These are phyloP conservation scores for Neocrepidodera transversa DNA, from an alignment of 2,888 invertebrate genomes.

Conservation along the genomic window DNA sequence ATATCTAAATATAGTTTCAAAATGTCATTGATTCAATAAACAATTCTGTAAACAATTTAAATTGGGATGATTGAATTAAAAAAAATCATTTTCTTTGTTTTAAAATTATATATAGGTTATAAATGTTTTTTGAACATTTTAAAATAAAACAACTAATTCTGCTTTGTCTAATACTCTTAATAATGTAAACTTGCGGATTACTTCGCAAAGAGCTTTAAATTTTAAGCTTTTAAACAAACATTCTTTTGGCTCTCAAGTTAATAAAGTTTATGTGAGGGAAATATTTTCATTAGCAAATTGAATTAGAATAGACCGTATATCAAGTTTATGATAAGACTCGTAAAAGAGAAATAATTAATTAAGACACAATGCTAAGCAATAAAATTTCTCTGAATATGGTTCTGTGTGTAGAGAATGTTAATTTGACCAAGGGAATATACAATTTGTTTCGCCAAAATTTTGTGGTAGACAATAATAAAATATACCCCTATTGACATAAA, in stretches of 20 bases:
- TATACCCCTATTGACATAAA: no score
- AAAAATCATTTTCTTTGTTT: no score
- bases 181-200: no score
- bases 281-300: conserved; percentile 30
- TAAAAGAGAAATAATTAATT: conserved; percentile 34
- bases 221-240: neutral
- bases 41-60: no score
- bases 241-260: conserved; percentile 4
- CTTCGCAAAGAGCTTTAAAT: neutral
- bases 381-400: conserved; percentile 33
- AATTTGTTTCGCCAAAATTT: conserved; percentile 34
- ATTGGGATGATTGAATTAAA: no score
- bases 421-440: conserved; percentile 42
- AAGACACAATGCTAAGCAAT: conserved; percentile 35
- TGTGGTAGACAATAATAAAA: no score
- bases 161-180: no score
- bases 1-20: no score
- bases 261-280: conserved; percentile 18
- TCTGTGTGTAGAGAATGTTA: conserved; percentile 38
- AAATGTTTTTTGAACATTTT: no score
- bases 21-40: no score
- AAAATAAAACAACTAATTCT: no score
- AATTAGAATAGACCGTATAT: conserved; percentile 27
- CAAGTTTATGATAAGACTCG: conserved; percentile 30
- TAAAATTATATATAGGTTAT: no score